These are phyloP conservation scores for Athetis lepigone DNA, from an alignment of 2,888 invertebrate genomes.

Conservation along the genomic window DNA sequence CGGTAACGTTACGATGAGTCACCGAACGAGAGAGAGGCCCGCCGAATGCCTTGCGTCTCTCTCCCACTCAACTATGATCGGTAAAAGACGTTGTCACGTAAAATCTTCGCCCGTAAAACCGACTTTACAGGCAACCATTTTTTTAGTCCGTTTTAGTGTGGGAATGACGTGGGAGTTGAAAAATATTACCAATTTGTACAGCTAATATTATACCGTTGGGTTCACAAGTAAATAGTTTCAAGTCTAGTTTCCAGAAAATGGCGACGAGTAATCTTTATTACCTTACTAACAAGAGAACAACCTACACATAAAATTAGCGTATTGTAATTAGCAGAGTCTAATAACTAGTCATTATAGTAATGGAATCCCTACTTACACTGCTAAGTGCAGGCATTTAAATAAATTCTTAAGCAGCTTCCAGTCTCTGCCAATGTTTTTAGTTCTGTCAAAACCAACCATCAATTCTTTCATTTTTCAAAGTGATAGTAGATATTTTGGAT, in stretches of 20 bases:
- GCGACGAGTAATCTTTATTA: slow-evolving; percentile 10
- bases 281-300: slow-evolving; percentile 32
- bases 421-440: not conserved
- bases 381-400: slow-evolving; percentile 33
- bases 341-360: slow-evolving; percentile 43
- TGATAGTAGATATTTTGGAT: not conserved
- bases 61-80: too few species aligned
- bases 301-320: slow-evolving; percentile 11
- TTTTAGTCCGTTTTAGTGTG: slow-evolving; percentile 41
- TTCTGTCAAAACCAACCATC: not conserved
- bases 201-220: not conserved
- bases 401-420: slow-evolving; percentile 36
- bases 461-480: not conserved
- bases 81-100: too few species aligned
- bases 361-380: slow-evolving; percentile 36
- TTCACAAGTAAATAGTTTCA: slow-evolving; percentile 4
- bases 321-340: slow-evolving; percentile 21
- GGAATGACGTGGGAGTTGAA: slow-evolving; percentile 31
- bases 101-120: too few species aligned
- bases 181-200: not conserved
- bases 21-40: too few species aligned
- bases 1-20: too few species aligned
- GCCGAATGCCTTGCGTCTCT: too few species aligned
- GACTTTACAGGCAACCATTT: too few species aligned
- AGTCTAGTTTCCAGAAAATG: not conserved